Percentiles rank a stretch among this genome's conserved stretches.
phyloP scores from a whole-genome alignment of 2,797 vertebrate species.

The Acestrorhynchus altus region DNA sequence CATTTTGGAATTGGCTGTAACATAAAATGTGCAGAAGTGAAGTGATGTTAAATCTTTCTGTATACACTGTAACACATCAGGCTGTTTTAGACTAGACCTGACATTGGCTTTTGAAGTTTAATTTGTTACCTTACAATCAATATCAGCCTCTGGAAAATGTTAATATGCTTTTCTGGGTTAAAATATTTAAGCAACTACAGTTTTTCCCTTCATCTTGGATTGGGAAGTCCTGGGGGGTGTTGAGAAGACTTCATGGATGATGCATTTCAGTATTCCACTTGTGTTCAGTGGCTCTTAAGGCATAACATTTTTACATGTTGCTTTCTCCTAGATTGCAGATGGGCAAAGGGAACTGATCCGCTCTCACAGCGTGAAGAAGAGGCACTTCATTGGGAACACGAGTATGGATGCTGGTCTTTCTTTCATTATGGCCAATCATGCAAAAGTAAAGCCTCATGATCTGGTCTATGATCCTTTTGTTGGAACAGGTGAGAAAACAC shows the following conservation, averaged over 20 bases:
- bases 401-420: slow-evolving; percentile 98
- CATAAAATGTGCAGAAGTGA: too few relatives aligned
- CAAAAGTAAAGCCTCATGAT: slow-evolving; percentile 89
- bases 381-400: slow-evolving; percentile 97
- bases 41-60: too few relatives aligned
- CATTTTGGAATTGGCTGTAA: too few relatives aligned
- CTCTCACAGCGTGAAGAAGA: slow-evolving; percentile 96
- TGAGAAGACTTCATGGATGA: background rate
- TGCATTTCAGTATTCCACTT: background rate
- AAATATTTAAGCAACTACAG: too few relatives aligned
- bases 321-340: slow-evolving; percentile 85
- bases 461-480: slow-evolving; percentile 97
- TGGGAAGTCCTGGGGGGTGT: background rate
- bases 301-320: background rate
- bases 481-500: slow-evolving; percentile 86
- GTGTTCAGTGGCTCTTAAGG: background rate
- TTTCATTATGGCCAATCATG: slow-evolving; percentile 97
- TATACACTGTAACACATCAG: too few relatives aligned
- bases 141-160: too few relatives aligned
- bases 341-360: slow-evolving; percentile 96
- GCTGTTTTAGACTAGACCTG: too few relatives aligned
- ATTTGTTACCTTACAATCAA: too few relatives aligned
- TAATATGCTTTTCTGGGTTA: too few relatives aligned
- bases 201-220: too few relatives aligned
- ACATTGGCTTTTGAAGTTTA: too few relatives aligned